phyloP scores from a whole-genome alignment of 2,797 vertebrate genomes.

The Gorsachius magnificus region DNA sequence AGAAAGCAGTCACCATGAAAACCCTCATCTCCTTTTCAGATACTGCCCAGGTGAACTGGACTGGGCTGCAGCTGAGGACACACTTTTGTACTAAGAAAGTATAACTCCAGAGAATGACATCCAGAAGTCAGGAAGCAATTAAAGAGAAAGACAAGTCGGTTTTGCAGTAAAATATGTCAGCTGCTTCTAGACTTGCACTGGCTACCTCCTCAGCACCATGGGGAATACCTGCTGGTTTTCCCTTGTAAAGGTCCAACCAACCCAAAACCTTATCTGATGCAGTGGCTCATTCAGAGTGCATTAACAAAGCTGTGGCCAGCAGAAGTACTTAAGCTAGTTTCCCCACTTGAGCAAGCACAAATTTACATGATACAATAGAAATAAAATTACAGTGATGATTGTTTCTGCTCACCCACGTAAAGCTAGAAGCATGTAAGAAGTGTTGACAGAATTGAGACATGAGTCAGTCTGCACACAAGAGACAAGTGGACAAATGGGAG shows the following conservation, averaged over 20 bases:
- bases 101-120: background rate
- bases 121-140: background rate
- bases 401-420: background rate
- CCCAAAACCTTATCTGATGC: background rate
- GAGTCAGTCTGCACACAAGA: background rate
- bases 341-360: background rate
- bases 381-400: background rate
- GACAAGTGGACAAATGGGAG: background rate
- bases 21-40: background rate
- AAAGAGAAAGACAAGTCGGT: background rate
- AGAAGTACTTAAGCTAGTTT: background rate
- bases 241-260: background rate
- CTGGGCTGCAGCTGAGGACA: background rate
- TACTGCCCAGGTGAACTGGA: background rate
- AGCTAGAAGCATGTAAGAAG: background rate
- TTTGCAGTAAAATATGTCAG: background rate
- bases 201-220: background rate
- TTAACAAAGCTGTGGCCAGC: background rate
- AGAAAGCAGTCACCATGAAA: background rate
- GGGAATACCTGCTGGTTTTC: background rate
- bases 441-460: rapidly evolving
- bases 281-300: background rate
- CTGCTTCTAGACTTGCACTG: background rate
- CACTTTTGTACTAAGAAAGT: background rate
- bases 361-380: background rate